These are phyloP conservation scores for Equus quagga DNA, from an alignment of 2,113 vertebrate species.

Conservation along the genomic window DNA sequence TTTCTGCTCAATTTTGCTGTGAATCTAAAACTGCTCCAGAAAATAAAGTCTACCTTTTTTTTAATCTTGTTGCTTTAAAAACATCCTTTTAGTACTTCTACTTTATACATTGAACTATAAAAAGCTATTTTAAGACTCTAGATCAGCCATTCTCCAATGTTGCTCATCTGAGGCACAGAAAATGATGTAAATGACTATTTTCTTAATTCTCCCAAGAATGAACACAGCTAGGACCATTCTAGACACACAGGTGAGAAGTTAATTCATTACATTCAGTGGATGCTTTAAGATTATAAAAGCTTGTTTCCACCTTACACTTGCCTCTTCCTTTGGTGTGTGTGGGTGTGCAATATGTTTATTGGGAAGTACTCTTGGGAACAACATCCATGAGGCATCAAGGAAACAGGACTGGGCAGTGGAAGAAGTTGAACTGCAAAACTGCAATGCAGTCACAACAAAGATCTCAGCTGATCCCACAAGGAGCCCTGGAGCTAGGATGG, in stretches of 20 bases:
- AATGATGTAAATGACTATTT: background rate
- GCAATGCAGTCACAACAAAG: background rate
- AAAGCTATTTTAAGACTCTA: conserved; percentile 22
- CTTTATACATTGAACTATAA: background rate
- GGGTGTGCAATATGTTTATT: background rate
- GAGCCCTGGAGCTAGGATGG: background rate
- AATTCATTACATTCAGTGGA: background rate
- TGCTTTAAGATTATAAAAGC: background rate
- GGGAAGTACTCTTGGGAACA: background rate
- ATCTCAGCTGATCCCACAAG: background rate
- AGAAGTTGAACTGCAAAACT: background rate
- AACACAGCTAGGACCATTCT: background rate
- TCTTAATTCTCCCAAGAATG: background rate
- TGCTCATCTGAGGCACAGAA: background rate
- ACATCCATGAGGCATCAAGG: background rate
- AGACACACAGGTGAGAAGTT: background rate
- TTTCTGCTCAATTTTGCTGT: background rate
- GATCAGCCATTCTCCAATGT: background rate
- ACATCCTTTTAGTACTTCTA: background rate
- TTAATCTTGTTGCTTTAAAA: background rate
- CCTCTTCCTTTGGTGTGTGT: background rate
- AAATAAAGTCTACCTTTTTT: background rate
- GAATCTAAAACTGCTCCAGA: background rate
- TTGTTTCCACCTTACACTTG: background rate
- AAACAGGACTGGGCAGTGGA: background rate